Conservation (phyloP, 2,888 invertebrate species). For the Campopleginae sp. region DNA sequence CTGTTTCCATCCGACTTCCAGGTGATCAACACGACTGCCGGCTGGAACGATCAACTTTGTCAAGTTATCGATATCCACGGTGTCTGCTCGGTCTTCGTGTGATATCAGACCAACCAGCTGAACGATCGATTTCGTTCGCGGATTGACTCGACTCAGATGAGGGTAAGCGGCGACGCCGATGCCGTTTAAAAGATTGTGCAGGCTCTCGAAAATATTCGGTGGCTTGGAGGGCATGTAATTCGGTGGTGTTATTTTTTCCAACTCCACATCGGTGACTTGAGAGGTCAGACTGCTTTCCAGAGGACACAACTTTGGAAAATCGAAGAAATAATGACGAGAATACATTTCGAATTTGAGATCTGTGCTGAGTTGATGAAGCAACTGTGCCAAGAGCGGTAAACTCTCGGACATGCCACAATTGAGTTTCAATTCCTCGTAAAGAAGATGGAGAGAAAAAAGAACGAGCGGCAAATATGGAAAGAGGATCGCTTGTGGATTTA, state of each 20-base stretch:
- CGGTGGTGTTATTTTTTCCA: slow-evolving; percentile 87
- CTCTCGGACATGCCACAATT: slow-evolving; percentile 89
- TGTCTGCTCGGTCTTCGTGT: slow-evolving; percentile 72
- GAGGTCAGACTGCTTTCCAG: slow-evolving; percentile 81
- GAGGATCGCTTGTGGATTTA: slow-evolving; percentile 88
- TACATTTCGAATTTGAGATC: slow-evolving; percentile 91
- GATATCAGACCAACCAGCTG: slow-evolving; percentile 86
- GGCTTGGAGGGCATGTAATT: slow-evolving; percentile 87
- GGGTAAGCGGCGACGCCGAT: slow-evolving; percentile 87
- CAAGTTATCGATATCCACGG: slow-evolving; percentile 77
- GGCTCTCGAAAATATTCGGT: slow-evolving; percentile 90
- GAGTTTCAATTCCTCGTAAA: slow-evolving; percentile 96
- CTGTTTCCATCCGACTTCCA: slow-evolving; percentile 73
- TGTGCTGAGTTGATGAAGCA: slow-evolving; percentile 91
- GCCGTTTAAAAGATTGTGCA: slow-evolving; percentile 88
- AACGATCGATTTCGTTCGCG: slow-evolving; percentile 89
- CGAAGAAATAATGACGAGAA: slow-evolving; percentile 92
- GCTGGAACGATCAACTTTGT: slow-evolving; percentile 80
- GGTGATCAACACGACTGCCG: slow-evolving; percentile 80
- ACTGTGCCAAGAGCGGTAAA: slow-evolving; percentile 88
- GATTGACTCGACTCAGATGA: slow-evolving; percentile 90
- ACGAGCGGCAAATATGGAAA: slow-evolving; percentile 91
- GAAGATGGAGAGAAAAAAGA: slow-evolving; percentile 92
- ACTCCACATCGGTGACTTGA: slow-evolving; percentile 86
- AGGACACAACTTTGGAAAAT: slow-evolving; percentile 89